Evolutionary conservation across 2,113 vertebrate genomes (phyloP).

Genomic region (Ophiodon elongatus): DNA sequence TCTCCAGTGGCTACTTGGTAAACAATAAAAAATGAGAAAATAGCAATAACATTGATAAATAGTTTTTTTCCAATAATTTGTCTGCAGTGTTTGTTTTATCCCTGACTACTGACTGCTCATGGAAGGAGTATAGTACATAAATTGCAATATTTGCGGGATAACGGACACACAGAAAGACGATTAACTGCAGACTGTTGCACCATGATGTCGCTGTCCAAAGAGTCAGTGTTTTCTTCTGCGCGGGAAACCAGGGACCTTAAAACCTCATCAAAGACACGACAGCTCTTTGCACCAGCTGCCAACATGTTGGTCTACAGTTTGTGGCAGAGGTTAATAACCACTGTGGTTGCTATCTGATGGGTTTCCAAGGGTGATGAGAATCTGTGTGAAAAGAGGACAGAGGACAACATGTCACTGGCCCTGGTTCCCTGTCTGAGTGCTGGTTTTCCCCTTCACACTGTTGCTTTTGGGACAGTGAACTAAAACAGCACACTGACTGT

Average conservation of each 20-base stretch:
- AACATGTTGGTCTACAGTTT: conserved; percentile 49
- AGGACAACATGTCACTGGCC: conserved; percentile 11
- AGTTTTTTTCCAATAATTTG: conserved; percentile 24
- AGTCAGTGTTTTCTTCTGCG: conserved; percentile 22
- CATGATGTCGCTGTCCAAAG: background rate
- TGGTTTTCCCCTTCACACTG: background rate
- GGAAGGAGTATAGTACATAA: background rate
- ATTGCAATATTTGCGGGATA: conserved; percentile 24
- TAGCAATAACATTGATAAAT: conserved; percentile 15
- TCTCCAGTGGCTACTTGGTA: conserved; percentile 40
- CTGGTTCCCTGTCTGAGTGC: conserved; percentile 4
- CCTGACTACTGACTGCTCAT: conserved; percentile 33
- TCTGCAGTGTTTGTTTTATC: conserved; percentile 49
- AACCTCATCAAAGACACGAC: conserved; percentile 59
- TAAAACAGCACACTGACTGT: conserved; percentile 26
- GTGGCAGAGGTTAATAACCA: conserved; percentile 66
- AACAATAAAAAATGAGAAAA: conserved; percentile 38
- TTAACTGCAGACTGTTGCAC: conserved; percentile 16
- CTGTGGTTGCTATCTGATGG: conserved; percentile 47
- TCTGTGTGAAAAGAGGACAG: conserved; percentile 19
- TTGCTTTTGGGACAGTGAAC: conserved; percentile 10
- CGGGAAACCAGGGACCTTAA: conserved; percentile 38
- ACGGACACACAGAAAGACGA: conserved; percentile 23
- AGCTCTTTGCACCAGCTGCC: conserved; percentile 47
- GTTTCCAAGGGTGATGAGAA: conserved; percentile 46